Base-by-base conservation (phyloP, 2,113 vertebrate genomes). In the Menura novaehollandiae region DNA sequence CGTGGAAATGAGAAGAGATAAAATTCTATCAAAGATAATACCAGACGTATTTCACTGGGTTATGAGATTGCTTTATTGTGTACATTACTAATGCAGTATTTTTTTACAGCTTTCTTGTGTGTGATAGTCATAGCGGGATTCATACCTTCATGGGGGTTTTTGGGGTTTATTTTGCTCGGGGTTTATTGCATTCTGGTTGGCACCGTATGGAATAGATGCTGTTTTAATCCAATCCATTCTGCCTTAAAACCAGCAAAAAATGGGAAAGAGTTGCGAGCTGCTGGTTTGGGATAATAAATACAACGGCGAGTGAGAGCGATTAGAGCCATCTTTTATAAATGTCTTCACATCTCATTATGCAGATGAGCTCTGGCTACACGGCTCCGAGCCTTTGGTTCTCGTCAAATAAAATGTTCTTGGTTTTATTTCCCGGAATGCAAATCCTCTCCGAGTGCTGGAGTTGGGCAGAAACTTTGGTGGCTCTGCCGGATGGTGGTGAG, bases 21-120 rank as follows among this genome's bases (percentile, higher is more conserved):
- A 98, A 98, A 98, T 97, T 96, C 96, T 73, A 85, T 97, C 87
- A 58, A 44, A 97, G 97, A 97, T 98, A 97, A 98, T 93, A 30
- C 96, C 88, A 60, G 96, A 5, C 94, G 93, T 98, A 98, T 98
- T 98, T 98, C 98, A 98, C 95, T 64, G 93, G 95, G 98, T 96
- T 97, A 98, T 96, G 97, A 97, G 97, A 97, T 97, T 87, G 97
- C 77, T 98, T 98, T 98, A 98, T 97, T 94, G 96, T 88, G 95
- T 96, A 92, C 94, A 88, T 98, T 97, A 93, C 97, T 97, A 97
- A 98, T 82, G 97, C 95, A 46, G 91, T 95, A 85, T 96, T 97
- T 97, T 97, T 98, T 98, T 97, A 97, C 95, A 56, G 97, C 96
- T 98, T 98, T 97, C 96, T 95, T 94, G 96, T 89, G 96, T 95